Conservation (phyloP, 1,140 invertebrate genomes). For the Druon quercuslanigerum region DNA sequence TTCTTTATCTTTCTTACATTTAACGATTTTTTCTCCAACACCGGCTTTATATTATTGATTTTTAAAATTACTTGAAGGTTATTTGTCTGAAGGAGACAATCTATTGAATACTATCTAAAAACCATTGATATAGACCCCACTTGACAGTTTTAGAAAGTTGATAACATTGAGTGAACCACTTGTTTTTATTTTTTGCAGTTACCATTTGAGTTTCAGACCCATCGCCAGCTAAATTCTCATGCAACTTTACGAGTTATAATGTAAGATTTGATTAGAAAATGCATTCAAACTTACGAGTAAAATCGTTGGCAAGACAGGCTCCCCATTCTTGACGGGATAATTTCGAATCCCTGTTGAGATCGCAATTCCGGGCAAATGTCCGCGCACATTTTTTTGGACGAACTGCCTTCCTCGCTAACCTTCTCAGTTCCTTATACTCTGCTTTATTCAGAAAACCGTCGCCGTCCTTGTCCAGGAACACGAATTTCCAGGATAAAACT, state of each 20-base stretch:
- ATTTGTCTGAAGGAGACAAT: not conserved
- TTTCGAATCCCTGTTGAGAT: conserved; percentile 85
- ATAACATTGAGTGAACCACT: not conserved
- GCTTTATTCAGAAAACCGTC: conserved; percentile 84
- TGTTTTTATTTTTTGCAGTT: not conserved
- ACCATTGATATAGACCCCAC: not conserved
- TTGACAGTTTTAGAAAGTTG: conserved; percentile 9
- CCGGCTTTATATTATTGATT: not conserved
- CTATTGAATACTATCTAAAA: conserved; percentile 3
- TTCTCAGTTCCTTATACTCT: conserved; percentile 87
- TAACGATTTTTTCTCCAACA: not conserved
- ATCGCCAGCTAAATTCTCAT: not conserved
- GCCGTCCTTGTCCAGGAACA: conserved; percentile 84
- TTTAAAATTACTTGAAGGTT: not conserved
- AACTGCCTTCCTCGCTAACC: conserved; percentile 89
- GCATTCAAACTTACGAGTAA: conserved; percentile 72
- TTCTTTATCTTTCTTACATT: no score
- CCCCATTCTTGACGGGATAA: conserved; percentile 89
- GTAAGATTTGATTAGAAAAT: not conserved
- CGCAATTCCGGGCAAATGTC: conserved; percentile 90
- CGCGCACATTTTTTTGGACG: conserved; percentile 91
- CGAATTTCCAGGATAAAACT: conserved; percentile 92
- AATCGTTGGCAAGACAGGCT: conserved; percentile 85
- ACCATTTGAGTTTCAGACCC: not conserved
- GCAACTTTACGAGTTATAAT: not conserved